A percentile compares a stretch with the other conserved stretches of the same genome.
Conservation (phyloP, 2,888 invertebrate species). For the Phanerotoma sp. region DNA sequence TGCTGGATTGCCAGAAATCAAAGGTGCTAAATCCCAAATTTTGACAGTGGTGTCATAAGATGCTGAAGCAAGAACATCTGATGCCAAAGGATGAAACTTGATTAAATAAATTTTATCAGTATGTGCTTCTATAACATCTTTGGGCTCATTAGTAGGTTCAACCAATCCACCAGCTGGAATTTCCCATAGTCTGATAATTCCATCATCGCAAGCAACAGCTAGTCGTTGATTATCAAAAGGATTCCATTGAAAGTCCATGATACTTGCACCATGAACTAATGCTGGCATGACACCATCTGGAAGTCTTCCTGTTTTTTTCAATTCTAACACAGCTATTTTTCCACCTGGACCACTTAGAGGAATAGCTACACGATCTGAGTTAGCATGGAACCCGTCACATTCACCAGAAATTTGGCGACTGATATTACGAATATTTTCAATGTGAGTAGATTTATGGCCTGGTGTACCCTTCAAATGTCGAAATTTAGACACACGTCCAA, state of each 20-base stretch:
- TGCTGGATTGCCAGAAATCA: constrained; percentile 56
- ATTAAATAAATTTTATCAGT: constrained; percentile 90
- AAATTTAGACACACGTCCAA: constrained; percentile 88
- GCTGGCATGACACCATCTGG: constrained; percentile 82
- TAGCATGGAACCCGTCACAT: constrained; percentile 91
- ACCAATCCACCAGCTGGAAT: constrained; percentile 69
- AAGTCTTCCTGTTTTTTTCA: constrained; percentile 74
- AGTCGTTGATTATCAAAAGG: constrained; percentile 81
- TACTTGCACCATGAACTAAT: constrained; percentile 84
- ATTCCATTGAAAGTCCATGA: constrained; percentile 95
- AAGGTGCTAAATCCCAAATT: constrained; percentile 75
- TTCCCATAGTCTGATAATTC: constrained; percentile 77
- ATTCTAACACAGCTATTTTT: constrained; percentile 82
- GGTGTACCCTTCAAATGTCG: constrained; percentile 89
- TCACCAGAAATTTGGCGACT: constrained; percentile 91
- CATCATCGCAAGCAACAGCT: constrained; percentile 89
- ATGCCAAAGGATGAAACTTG: constrained; percentile 87
- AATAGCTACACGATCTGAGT: constrained; percentile 83
- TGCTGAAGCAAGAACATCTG: constrained; percentile 82
- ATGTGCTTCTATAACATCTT: constrained; percentile 73
- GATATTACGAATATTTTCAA: constrained; percentile 88
- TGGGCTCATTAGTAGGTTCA: constrained; percentile 78
- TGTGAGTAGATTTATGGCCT: constrained; percentile 86
- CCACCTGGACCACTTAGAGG: constrained; percentile 91
- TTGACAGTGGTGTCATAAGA: constrained; percentile 89